phyloP scores from a whole-genome alignment of 2,888 invertebrate species.

The Encarsia formosa region DNA sequence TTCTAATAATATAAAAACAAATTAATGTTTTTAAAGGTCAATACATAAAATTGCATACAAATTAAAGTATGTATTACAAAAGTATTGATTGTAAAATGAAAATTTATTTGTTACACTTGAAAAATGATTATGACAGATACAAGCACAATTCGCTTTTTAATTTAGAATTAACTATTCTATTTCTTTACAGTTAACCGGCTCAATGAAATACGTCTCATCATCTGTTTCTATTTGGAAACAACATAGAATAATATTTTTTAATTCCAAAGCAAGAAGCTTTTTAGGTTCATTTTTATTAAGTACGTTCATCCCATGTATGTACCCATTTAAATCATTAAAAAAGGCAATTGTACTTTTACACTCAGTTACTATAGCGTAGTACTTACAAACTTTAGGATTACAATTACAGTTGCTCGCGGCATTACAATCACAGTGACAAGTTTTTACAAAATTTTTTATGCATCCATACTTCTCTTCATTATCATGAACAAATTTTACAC shows the following conservation, averaged over 20 bases:
- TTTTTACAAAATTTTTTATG: not conserved
- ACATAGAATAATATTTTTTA: not conserved
- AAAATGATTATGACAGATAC: no score
- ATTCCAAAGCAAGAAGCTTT: not conserved
- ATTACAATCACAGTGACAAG: not conserved
- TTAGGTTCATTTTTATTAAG: not conserved
- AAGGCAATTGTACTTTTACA: not conserved
- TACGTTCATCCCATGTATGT: not conserved
- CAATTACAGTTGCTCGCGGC: not conserved
- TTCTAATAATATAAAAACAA: no score
- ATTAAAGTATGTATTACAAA: no score
- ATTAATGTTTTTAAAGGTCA: no score
- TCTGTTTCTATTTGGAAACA: not conserved
- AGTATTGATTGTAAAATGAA: no score
- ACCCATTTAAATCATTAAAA: not conserved
- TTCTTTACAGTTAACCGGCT: not conserved
- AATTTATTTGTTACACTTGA: no score
- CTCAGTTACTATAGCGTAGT: not conserved
- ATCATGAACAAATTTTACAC: not conserved
- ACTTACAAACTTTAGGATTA: not conserved
- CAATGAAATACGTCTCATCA: not conserved
- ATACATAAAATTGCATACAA: no score
- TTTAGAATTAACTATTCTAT: not conserved
- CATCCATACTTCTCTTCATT: not conserved
- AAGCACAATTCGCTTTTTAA: no score